Base-by-base conservation (phyloP, 2,113 vertebrate species). In the Sander vitreus region DNA sequence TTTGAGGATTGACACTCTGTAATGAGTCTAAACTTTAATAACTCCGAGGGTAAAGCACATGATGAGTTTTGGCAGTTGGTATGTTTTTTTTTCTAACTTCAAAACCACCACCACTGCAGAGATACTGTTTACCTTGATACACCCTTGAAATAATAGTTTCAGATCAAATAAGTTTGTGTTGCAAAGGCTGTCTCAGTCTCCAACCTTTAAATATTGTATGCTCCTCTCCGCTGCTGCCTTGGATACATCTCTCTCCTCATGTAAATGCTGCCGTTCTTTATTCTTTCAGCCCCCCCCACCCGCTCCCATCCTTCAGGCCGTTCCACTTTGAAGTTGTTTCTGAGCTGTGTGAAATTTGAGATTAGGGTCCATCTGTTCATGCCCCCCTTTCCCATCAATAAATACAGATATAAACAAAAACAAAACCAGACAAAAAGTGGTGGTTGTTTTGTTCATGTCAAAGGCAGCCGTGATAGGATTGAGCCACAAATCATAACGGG, bases 181-280 rank as follows among this genome's bases (percentile, higher is more conserved):
- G 83, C 84, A 57, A 81, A 86, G 68, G 65, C 85, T 78, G 64
- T 80, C 82, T 81, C 81, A 51, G 68, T 81, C 82, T 86, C 59
- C 85, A 74, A 76, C 86, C 71, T 84, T 91, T 91, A 89, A 93
- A 93, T 92, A 93, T 91, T 89, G 80, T 54, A 91, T 90, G 81
- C 88, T 87, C 84, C 39, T 66, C 84, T 78, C 62, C 25, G 47
- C 73, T 2, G 67, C 88, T 76, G 81, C 88, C 81, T 83, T 9
- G 57, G 76, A 81, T 78, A 77, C 77, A 78, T 89, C 79, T 83
- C 81, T 77, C 81, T 81, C 76, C 76, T 85, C 84, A 80, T 90
- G 88, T 93, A 92, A 92, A 93, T 83, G 85, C 79, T 76, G 80
- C 83, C 47, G 33, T 75, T 86, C 78, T 88, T 89, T 87, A 81